Evolutionary conservation across 2,797 vertebrate species (phyloP).

Genomic region (Cuniculus paca): DNA sequence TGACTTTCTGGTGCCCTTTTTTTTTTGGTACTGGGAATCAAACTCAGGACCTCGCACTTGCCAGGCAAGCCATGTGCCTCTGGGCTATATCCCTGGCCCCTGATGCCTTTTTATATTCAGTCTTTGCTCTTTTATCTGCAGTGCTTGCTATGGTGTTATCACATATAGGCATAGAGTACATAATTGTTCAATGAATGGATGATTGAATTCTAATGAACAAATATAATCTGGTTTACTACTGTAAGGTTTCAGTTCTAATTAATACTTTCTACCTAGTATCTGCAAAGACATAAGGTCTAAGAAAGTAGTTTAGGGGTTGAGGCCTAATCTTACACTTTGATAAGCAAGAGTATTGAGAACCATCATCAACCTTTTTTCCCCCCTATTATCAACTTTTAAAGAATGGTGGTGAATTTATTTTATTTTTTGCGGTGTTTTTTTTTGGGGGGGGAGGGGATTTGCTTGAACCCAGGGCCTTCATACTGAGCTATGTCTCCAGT

Average conservation of each 20-base stretch:
- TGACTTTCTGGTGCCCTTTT: neutral
- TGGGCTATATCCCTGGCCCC: too few species aligned
- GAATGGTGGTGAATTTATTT: neutral
- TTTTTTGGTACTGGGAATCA: too few species aligned
- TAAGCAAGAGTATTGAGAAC: constrained; percentile 16
- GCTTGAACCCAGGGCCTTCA: neutral
- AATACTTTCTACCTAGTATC: neutral
- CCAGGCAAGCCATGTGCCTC: too few species aligned
- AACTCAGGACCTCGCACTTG: too few species aligned
- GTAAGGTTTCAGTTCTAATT: constrained; percentile 14
- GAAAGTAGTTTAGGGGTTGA: neutral
- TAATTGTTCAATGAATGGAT: constrained; percentile 44
- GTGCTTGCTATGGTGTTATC: neutral
- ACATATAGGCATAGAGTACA: neutral
- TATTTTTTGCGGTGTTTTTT: neutral
- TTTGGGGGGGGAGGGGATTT: neutral
- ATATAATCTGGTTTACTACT: constrained; percentile 25
- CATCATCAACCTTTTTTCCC: neutral
- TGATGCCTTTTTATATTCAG: neutral
- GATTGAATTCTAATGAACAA: constrained; percentile 22
- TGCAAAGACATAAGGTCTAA: neutral
- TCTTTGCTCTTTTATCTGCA: constrained; percentile 37
- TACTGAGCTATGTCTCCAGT: neutral
- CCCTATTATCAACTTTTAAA: neutral
- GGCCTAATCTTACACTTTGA: constrained; percentile 5